phyloP scores from a whole-genome alignment of 1,140 invertebrate genomes.

The Camponotus vicinus region DNA sequence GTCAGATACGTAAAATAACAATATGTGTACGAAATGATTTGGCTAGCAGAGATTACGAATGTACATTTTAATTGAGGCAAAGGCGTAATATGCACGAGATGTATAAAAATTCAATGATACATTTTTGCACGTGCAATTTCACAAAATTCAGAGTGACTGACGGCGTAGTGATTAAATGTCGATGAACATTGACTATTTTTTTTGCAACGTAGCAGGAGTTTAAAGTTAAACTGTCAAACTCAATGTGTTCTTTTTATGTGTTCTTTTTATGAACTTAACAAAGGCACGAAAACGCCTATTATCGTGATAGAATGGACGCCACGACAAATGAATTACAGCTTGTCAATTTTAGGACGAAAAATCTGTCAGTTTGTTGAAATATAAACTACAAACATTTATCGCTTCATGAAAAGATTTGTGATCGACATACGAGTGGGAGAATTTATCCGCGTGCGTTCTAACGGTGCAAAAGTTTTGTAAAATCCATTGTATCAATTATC shows the following conservation, averaged over 20 bases:
- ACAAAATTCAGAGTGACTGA: constrained; percentile 30
- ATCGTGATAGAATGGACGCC: neutral
- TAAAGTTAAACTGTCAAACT: neutral
- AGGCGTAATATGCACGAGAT: neutral
- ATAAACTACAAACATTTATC: neutral
- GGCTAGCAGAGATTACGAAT: constrained; percentile 25
- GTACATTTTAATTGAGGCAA: constrained; percentile 34
- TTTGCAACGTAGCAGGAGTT: neutral
- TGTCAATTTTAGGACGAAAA: neutral
- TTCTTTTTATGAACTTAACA: constrained; percentile 25
- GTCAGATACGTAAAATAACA: constrained; percentile 14
- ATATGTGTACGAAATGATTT: constrained; percentile 44
- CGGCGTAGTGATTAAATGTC: constrained; percentile 36
- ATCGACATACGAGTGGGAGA: neutral
- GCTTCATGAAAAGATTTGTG: neutral
- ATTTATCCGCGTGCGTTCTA: too few species aligned
- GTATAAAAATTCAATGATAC: constrained; percentile 1
- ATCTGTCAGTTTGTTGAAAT: neutral
- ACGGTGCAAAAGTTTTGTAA: neutral
- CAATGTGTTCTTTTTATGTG: too few species aligned
- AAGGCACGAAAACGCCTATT: neutral
- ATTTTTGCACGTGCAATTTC: constrained; percentile 9
- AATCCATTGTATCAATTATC: neutral
- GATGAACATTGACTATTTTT: constrained; percentile 18
- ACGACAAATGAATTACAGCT: neutral